A percentile compares a stretch with the other conserved stretches of the same genome.
Conservation (phyloP, 2,888 invertebrate genomes). For the Plutella xylostella region DNA sequence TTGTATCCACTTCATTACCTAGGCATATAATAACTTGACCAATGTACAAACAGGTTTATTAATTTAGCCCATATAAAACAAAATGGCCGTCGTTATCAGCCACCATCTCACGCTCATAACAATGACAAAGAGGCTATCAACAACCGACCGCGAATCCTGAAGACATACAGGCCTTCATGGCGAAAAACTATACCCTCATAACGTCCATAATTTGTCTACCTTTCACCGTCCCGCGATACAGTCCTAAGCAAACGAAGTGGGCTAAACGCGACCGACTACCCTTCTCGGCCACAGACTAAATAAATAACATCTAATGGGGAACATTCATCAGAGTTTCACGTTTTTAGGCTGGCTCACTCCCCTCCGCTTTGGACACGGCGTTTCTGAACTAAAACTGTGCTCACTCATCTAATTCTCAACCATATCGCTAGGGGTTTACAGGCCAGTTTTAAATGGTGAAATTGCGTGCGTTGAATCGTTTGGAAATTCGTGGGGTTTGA, state of each 20-base stretch:
- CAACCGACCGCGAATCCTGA: too few species aligned
- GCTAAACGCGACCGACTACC: slow-evolving; percentile 57
- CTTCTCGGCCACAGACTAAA: slow-evolving; percentile 68
- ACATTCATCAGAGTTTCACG: slow-evolving; percentile 70
- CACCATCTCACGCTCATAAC: too few species aligned
- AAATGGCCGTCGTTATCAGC: too few species aligned
- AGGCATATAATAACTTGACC: too few species aligned
- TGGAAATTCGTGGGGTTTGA: slow-evolving; percentile 57
- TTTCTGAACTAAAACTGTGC: slow-evolving; percentile 25
- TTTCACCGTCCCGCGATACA: slow-evolving; percentile 65
- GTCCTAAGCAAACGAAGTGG: slow-evolving; percentile 68
- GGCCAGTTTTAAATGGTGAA: too few species aligned
- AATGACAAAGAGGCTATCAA: too few species aligned
- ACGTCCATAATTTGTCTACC: slow-evolving; percentile 55
- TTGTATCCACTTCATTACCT: too few species aligned
- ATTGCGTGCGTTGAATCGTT: slow-evolving; percentile 41
- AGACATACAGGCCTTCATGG: too few species aligned
- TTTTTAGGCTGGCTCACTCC: slow-evolving; percentile 65
- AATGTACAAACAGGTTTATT: too few species aligned
- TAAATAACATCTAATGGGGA: slow-evolving; percentile 71
- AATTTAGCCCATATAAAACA: too few species aligned
- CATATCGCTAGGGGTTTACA: neutral
- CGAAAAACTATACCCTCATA: slow-evolving; percentile 44
- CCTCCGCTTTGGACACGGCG: slow-evolving; percentile 48
- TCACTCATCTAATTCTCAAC: slow-evolving; percentile 17